phyloP scores from a whole-genome alignment of 2,113 vertebrate genomes.

The Hippolais icterina region DNA sequence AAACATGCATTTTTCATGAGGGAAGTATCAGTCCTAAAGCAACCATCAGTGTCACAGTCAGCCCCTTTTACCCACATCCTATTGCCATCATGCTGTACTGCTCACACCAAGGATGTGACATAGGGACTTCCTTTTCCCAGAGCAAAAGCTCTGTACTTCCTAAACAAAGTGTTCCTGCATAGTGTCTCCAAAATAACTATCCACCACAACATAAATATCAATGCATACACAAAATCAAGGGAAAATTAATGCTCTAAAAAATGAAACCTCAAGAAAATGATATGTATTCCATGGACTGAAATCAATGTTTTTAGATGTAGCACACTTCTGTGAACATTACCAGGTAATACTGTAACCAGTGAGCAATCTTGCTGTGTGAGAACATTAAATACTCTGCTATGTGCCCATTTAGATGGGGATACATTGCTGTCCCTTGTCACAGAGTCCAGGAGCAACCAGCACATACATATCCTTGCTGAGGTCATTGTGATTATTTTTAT shows the following conservation, averaged over 20 bases:
- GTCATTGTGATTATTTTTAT: conserved; percentile 73
- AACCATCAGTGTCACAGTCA: not conserved
- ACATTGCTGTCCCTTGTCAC: conserved; percentile 62
- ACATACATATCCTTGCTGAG: conserved; percentile 71
- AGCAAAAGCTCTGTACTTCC: not conserved
- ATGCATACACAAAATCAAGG: not conserved
- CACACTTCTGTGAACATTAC: not conserved
- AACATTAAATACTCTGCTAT: not conserved
- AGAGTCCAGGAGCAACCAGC: conserved; percentile 78
- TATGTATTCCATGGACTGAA: not conserved
- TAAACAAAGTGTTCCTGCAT: not conserved
- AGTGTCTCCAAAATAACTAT: not conserved
- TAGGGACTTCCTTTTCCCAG: not conserved
- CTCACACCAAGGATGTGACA: not conserved
- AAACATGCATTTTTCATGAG: not conserved
- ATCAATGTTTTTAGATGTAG: not conserved
- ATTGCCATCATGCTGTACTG: rapidly evolving
- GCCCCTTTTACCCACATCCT: not conserved
- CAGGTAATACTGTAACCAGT: not conserved
- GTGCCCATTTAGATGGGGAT: not conserved
- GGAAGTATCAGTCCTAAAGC: not conserved
- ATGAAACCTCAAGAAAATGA: not conserved
- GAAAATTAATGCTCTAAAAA: not conserved
- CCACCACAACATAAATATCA: not conserved
- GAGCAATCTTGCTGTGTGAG: not conserved